These are phyloP conservation scores for Lasius platythorax DNA, from an alignment of 2,888 invertebrate species.

Conservation along the genomic window DNA sequence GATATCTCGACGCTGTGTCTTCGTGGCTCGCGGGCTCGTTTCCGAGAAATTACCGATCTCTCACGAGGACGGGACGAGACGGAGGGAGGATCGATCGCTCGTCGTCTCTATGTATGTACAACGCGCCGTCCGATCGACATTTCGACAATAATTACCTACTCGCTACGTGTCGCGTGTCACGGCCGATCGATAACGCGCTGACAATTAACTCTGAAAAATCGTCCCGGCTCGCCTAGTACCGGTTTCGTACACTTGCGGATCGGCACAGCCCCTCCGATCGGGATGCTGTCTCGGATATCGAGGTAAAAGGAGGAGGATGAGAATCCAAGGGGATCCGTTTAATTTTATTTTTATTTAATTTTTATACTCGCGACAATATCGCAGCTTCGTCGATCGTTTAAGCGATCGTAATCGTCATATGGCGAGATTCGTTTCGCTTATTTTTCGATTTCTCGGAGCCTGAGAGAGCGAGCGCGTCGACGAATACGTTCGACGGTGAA, in stretches of 20 bases:
- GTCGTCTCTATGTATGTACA: background rate
- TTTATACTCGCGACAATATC: background rate
- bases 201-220: slow-evolving; percentile 82
- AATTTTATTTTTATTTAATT: background rate
- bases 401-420: background rate
- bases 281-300: background rate
- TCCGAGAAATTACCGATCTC: slow-evolving; percentile 56
- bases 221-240: slow-evolving; percentile 76
- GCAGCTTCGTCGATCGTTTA: background rate
- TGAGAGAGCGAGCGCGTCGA: too few species aligned
- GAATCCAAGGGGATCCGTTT: background rate
- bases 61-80: background rate
- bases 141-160: slow-evolving; percentile 74
- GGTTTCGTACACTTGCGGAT: slow-evolving; percentile 64
- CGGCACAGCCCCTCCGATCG: slow-evolving; percentile 3
- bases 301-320: background rate
- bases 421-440: too few species aligned
- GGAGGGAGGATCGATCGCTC: slow-evolving; percentile 6
- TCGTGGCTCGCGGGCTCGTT: slow-evolving; percentile 30
- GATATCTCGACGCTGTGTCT: slow-evolving; percentile 18
- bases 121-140: slow-evolving; percentile 25
- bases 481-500: background rate
- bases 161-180: slow-evolving; percentile 73
- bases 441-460: too few species aligned
- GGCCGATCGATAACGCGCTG: slow-evolving; percentile 75